These are phyloP conservation scores for Clarias gariepinus DNA, from an alignment of 2,113 vertebrate genomes.

Conservation along the genomic window DNA sequence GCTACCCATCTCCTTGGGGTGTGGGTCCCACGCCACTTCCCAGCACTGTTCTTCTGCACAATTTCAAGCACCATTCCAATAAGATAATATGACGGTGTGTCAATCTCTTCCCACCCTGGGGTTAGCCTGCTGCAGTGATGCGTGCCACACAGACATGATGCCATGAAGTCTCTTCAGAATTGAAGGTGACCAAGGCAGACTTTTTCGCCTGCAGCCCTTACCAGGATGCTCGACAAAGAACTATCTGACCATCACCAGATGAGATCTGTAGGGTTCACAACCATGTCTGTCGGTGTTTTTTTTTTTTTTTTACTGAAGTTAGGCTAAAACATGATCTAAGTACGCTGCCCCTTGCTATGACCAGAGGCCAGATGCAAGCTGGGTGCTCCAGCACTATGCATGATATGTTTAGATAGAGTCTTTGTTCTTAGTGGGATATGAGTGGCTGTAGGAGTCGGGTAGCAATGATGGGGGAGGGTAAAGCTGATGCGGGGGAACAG, in stretches of 20 bases:
- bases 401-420: constrained; percentile 49
- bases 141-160: constrained; percentile 27
- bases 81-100: constrained; percentile 57
- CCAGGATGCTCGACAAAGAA: constrained; percentile 16
- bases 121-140: constrained; percentile 36
- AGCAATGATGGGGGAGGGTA: constrained; percentile 13
- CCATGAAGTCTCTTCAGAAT: constrained; percentile 24
- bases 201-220: constrained; percentile 32
- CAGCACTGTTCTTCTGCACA: constrained; percentile 49
- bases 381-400: constrained; percentile 15
- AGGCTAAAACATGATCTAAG: constrained; percentile 50
- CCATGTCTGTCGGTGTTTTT: neutral
- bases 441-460: neutral
- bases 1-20: constrained; percentile 46
- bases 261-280: constrained; percentile 29
- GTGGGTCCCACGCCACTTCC: constrained; percentile 54
- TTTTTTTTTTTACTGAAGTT: constrained; percentile 32
- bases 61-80: constrained; percentile 45
- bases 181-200: constrained; percentile 37
- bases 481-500: constrained; percentile 27
- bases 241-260: constrained; percentile 44
- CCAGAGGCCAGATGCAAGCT: constrained; percentile 35
- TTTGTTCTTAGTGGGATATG: constrained; percentile 40
- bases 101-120: constrained; percentile 50
- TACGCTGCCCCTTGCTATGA: constrained; percentile 32